phyloP scores from a whole-genome alignment of 2,888 invertebrate genomes.

The Rhopalosiphum nymphaeae region DNA sequence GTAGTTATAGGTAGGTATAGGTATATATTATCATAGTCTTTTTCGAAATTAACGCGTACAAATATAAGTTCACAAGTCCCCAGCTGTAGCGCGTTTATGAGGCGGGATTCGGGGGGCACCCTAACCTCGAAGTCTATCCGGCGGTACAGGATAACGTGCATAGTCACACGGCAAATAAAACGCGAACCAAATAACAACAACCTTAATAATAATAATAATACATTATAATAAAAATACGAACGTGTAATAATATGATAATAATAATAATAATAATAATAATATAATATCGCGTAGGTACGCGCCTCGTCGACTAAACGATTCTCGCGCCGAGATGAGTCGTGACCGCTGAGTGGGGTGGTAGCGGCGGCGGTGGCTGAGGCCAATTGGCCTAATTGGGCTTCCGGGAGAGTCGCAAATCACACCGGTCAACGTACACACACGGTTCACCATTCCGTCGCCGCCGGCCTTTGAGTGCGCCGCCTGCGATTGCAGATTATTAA shows the following conservation, averaged over 20 bases:
- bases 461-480: conserved; percentile 13
- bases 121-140: conserved; percentile 9
- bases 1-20: not conserved
- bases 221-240: not conserved
- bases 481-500: not conserved
- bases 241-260: not conserved
- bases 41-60: not conserved
- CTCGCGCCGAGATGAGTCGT: not conserved
- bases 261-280: not conserved
- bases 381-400: conserved; percentile 61
- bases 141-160: conserved; percentile 46
- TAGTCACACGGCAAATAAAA: conserved; percentile 14
- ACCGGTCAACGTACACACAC: conserved; percentile 19
- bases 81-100: not conserved
- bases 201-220: not conserved
- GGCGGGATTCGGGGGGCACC: not conserved
- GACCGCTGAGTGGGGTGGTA: not conserved
- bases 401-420: conserved; percentile 43
- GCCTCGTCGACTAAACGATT: not conserved
- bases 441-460: conserved; percentile 6
- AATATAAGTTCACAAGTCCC: not conserved
- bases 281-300: not conserved
- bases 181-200: not conserved
- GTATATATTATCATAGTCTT: not conserved
- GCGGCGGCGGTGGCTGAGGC: conserved; percentile 8